Evolutionary conservation across 2,797 vertebrate species (phyloP).

Genomic region (Rachycentron canadum): DNA sequence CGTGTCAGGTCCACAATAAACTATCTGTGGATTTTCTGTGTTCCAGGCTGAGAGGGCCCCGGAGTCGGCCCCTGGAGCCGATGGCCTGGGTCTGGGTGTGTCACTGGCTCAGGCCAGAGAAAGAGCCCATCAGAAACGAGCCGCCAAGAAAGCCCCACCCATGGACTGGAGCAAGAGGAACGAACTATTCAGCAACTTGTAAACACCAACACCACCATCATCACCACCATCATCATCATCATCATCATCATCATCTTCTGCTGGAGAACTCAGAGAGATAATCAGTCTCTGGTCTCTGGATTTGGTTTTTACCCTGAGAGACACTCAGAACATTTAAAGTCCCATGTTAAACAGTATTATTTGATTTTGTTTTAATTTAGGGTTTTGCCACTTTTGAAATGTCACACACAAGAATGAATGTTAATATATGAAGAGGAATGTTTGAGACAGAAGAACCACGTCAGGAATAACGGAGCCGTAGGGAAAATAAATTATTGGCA

Average conservation of each 20-base stretch:
- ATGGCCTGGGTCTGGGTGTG: slow-evolving; percentile 81
- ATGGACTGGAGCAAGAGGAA: slow-evolving; percentile 99
- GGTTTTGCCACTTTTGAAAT: slow-evolving; percentile 43
- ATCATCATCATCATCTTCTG: slow-evolving; percentile 1
- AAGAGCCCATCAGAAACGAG: slow-evolving; percentile 91
- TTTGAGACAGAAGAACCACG: slow-evolving; percentile 13
- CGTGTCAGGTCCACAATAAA: neutral
- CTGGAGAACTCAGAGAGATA: slow-evolving; percentile 14
- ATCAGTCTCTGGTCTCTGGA: slow-evolving; percentile 26
- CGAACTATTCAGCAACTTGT: slow-evolving; percentile 96
- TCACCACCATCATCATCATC: neutral
- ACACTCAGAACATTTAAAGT: slow-evolving; percentile 37
- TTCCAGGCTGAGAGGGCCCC: slow-evolving; percentile 43
- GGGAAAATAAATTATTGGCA: slow-evolving; percentile 5
- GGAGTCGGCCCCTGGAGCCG: slow-evolving; percentile 29
- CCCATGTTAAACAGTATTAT: slow-evolving; percentile 75
- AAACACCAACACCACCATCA: slow-evolving; percentile 58
- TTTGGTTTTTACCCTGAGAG: neutral
- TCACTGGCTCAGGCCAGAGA: slow-evolving; percentile 93
- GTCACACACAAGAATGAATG: slow-evolving; percentile 55
- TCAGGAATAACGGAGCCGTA: neutral
- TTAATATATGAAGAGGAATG: slow-evolving; percentile 58
- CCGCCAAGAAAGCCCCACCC: slow-evolving; percentile 90
- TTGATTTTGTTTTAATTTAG: slow-evolving; percentile 74
- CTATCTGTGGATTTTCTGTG: neutral